Conservation (phyloP, 1,140 invertebrate genomes). For the Drosophila saltans region DNA sequence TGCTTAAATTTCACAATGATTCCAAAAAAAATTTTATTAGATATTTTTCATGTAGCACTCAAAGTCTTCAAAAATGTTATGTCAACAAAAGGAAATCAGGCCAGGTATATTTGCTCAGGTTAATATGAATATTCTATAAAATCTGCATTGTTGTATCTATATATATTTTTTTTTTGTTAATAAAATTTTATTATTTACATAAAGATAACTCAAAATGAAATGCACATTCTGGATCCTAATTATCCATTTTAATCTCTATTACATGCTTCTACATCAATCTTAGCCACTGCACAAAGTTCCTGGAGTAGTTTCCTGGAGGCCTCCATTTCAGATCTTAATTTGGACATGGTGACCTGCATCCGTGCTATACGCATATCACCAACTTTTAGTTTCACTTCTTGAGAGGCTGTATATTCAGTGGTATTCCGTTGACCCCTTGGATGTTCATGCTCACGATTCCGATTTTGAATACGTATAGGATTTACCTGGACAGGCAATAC, state of each 20-base stretch:
- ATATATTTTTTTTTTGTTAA: too few relatives aligned
- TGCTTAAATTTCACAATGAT: too few relatives aligned
- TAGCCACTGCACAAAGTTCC: slow-evolving; percentile 33
- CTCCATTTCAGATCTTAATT: slow-evolving; percentile 58
- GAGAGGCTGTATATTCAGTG: slow-evolving; percentile 46
- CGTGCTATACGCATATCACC: slow-evolving; percentile 61
- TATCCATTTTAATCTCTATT: background rate
- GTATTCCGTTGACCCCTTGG: slow-evolving; percentile 22
- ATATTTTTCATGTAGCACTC: too few relatives aligned
- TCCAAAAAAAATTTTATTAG: too few relatives aligned
- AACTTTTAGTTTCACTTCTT: slow-evolving; percentile 52
- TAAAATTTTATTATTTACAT: background rate
- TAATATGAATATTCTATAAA: too few relatives aligned
- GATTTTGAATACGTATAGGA: background rate
- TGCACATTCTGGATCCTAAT: too few relatives aligned
- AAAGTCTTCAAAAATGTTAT: too few relatives aligned
- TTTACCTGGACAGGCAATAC: slow-evolving; percentile 13
- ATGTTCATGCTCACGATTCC: slow-evolving; percentile 1
- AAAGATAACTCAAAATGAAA: background rate
- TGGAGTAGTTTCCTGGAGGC: slow-evolving; percentile 37
- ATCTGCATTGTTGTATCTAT: too few relatives aligned
- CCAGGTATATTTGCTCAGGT: too few relatives aligned
- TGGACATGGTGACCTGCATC: slow-evolving; percentile 46
- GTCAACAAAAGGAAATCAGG: too few relatives aligned
- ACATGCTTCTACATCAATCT: slow-evolving; percentile 20